These are phyloP conservation scores for Eumaeus atala DNA, from an alignment of 1,140 invertebrate species.

Conservation along the genomic window DNA sequence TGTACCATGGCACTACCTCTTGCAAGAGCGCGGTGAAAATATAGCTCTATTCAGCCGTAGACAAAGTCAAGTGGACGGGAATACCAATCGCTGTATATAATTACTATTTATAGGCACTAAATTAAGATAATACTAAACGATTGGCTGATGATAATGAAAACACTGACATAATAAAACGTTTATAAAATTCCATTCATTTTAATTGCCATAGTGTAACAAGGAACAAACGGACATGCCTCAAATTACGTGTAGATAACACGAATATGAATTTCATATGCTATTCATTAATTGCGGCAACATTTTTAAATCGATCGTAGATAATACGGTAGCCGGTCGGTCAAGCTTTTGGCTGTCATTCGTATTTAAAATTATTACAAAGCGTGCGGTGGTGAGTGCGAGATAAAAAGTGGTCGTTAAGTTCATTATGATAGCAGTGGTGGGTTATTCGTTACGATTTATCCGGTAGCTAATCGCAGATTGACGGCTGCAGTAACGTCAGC, in stretches of 20 bases:
- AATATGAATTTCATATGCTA: slow-evolving; percentile 1
- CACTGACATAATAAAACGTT: no score
- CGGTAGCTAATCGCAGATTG: slow-evolving; percentile 34
- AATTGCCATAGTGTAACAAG: not conserved
- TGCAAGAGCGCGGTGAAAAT: no score
- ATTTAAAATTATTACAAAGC: slow-evolving; percentile 1
- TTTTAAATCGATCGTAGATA: slow-evolving; percentile 3
- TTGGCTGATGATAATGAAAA: no score
- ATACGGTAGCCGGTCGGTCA: slow-evolving; percentile 13
- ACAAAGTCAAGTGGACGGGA: no score
- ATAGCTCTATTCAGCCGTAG: no score
- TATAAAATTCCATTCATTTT: slow-evolving; percentile 2
- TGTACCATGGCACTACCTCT: no score
- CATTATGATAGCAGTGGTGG: slow-evolving; percentile 34
- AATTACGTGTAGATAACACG: slow-evolving; percentile 3
- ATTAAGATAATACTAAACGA: no score
- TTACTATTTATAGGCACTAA: no score
- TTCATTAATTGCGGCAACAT: slow-evolving; percentile 3
- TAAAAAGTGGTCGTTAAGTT: slow-evolving; percentile 38
- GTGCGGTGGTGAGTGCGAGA: slow-evolving; percentile 12
- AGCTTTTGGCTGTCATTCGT: slow-evolving; percentile 43
- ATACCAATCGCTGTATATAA: no score
- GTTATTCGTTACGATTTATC: slow-evolving; percentile 41
- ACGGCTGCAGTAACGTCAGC: slow-evolving; percentile 21
- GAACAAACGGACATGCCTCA: not conserved